Conservation (phyloP, 2,113 vertebrate genomes). For the Nibea albiflora region DNA sequence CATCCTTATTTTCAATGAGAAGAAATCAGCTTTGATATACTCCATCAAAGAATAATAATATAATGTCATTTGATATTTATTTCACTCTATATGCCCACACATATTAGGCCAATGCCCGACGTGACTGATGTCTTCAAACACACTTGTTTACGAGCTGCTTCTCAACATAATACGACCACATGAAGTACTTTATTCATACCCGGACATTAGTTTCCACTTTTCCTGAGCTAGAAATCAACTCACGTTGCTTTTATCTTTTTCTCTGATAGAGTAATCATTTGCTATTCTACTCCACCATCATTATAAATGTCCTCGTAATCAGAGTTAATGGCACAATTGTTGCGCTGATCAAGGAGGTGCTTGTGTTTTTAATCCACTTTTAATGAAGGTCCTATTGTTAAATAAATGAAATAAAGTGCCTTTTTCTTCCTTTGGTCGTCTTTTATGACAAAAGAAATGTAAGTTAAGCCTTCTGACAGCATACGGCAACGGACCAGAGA, state of each 20-base stretch:
- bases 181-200: slow-evolving; percentile 1
- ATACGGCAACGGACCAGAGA: background rate
- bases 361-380: slow-evolving; percentile 16
- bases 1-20: background rate
- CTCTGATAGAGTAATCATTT: slow-evolving; percentile 25
- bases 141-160: background rate
- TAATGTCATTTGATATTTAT: background rate
- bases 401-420: slow-evolving; percentile 13
- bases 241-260: background rate
- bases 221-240: slow-evolving; percentile 4
- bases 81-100: background rate
- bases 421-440: background rate
- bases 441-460: slow-evolving; percentile 41
- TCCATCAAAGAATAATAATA: background rate
- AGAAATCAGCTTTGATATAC: background rate
- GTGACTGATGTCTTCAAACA: background rate
- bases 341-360: slow-evolving; percentile 18
- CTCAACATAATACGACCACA: background rate
- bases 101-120: background rate
- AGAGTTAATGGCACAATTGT: slow-evolving; percentile 26
- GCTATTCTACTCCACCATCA: slow-evolving; percentile 37
- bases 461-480: slow-evolving; percentile 1
- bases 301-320: slow-evolving; percentile 23
- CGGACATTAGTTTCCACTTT: background rate
- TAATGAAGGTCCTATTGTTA: slow-evolving; percentile 13